Percentiles rank a stretch among this genome's conserved stretches.
Conservation (phyloP, 2,797 vertebrate genomes). For the Sphenopsis melanotis region DNA sequence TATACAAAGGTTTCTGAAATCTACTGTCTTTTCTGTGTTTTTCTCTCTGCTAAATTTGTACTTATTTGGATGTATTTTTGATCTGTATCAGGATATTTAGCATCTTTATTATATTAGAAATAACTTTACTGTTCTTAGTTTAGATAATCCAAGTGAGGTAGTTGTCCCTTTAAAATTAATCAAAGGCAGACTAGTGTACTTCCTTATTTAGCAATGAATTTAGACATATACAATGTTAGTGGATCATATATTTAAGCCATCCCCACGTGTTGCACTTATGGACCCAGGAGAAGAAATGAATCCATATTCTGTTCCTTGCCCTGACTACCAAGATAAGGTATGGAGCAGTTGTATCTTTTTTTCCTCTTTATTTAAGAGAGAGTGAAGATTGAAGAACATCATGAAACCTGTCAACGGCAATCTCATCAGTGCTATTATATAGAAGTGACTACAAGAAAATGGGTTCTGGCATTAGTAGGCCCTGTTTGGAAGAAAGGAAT, state of each 20-base stretch:
- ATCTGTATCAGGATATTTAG: not conserved
- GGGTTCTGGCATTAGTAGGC: not conserved
- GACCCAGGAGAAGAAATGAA: not conserved
- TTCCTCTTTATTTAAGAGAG: not conserved
- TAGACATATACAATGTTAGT: not conserved
- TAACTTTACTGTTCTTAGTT: not conserved
- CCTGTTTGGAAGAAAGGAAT: not conserved
- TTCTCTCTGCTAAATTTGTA: not conserved
- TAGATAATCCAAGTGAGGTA: not conserved
- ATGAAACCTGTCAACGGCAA: not conserved
- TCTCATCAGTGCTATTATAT: not conserved
- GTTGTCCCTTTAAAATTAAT: not conserved
- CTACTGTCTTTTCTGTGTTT: not conserved
- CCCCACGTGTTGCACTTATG: not conserved
- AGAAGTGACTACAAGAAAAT: not conserved
- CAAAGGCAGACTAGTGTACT: not conserved
- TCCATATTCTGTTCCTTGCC: not conserved
- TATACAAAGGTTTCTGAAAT: not conserved
- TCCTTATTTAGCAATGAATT: not conserved
- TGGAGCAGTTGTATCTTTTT: not conserved
- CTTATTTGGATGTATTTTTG: not conserved
- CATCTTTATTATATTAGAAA: not conserved
- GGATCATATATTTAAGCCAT: not conserved
- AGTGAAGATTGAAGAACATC: not conserved
- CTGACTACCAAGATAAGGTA: not conserved